Evolutionary conservation across 2,888 invertebrate genomes (phyloP), one percentile per base, ranked within the genome.

Genomic region (Chirona hameri): DNA sequence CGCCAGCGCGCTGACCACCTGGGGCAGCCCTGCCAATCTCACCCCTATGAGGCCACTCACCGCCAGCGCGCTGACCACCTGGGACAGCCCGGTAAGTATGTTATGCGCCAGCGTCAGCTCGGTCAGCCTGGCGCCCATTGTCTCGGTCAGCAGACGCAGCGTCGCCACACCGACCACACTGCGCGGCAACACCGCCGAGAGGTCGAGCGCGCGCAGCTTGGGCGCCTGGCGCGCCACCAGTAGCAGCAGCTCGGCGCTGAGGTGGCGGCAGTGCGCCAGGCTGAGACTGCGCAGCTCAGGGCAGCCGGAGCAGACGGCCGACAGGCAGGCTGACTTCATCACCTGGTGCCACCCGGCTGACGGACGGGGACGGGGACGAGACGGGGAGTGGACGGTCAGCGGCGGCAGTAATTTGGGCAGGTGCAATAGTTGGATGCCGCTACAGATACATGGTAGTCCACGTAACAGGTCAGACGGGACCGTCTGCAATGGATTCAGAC

Each of bases 261-360:
- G 92, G 85, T 93, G 72, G 4, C 72, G 93, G 93, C 95, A 95
- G 83, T 94, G 93, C 52, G 93, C 91, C 83, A 96, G 89, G 87
- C 93, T 93, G 57, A 96, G 90, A 84, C 93, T 93, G 84, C 90
- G 90, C 84, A 96, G 88, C 84, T 91, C 90, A 0, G 92, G 91
- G 87, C 95, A 95, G 87, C 92, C 91, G 85, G 91, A 91, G 81
- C 91, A 91, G 84, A 96, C 89, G 86, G 92, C 92, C 86, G 92
- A 91, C 83, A 95, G 89, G 86, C 93, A 92, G 89, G 91, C 91
- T 85, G 93, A 91, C 85, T 93, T 92, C 86, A 94, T 92, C 85
- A 93, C 90, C 85, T 94, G 92, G 87, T 94, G 93, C 94, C 94
- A 95, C 87, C 94, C 93, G 86, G 93, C 94, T 94, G 87, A 4